Evolutionary conservation across 1,140 invertebrate species (phyloP).

Genomic region (Scaptomyza graminum): DNA sequence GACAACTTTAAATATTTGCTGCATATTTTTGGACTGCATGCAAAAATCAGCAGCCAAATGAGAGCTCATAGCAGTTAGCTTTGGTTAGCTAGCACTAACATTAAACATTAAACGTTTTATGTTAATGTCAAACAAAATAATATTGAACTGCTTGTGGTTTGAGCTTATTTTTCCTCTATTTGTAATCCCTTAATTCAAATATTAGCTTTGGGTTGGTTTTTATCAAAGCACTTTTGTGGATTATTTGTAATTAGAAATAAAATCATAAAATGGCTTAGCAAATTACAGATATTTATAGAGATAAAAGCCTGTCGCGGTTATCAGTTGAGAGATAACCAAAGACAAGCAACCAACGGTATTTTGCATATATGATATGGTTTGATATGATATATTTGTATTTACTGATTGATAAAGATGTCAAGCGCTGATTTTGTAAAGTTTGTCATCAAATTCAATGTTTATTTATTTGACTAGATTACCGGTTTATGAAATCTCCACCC

Average conservation of each 20-base stretch:
- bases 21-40: slow-evolving; percentile 6
- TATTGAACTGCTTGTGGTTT: neutral
- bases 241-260: slow-evolving; percentile 19
- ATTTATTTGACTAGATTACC: slow-evolving; percentile 17
- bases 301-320: slow-evolving; percentile 17
- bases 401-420: slow-evolving; percentile 29
- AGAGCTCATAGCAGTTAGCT: slow-evolving; percentile 4
- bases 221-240: slow-evolving; percentile 1
- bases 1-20: neutral
- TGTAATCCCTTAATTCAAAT: neutral
- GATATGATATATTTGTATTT: slow-evolving; percentile 12
- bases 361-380: slow-evolving; percentile 12
- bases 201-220: neutral
- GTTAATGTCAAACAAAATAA: neutral
- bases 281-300: slow-evolving; percentile 25
- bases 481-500: slow-evolving; percentile 16
- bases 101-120: neutral
- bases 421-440: slow-evolving; percentile 5
- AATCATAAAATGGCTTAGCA: slow-evolving; percentile 6
- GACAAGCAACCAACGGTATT: neutral
- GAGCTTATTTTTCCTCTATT: neutral
- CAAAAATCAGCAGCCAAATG: neutral
- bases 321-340: slow-evolving; percentile 5
- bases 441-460: slow-evolving; percentile 6
- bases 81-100: neutral